Conservation (phyloP, 1,140 invertebrate genomes). For the Hycleus phaleratus region DNA sequence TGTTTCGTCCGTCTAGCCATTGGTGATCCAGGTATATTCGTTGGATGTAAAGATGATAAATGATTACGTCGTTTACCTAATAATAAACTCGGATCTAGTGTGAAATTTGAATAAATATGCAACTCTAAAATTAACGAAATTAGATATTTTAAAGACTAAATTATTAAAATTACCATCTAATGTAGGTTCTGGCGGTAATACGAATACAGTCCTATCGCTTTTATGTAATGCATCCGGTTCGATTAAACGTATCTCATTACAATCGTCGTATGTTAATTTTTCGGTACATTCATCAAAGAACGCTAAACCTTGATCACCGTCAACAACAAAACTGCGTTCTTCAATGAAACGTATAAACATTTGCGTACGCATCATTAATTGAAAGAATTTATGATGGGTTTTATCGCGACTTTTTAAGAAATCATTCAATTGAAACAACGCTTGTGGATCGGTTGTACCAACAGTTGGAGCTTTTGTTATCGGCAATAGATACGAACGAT, state of each 20-base stretch:
- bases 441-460: constrained; percentile 88
- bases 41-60: constrained; percentile 42
- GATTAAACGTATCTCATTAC: constrained; percentile 36
- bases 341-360: constrained; percentile 99
- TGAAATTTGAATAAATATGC: constrained; percentile 49
- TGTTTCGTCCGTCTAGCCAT: constrained; percentile 90
- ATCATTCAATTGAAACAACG: constrained; percentile 89
- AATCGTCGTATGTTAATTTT: constrained; percentile 55
- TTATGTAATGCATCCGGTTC: constrained; percentile 41
- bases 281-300: constrained; percentile 98
- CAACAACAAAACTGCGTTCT: constrained; percentile 96
- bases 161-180: too few species aligned
- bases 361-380: constrained; percentile 84
- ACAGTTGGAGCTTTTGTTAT: constrained; percentile 91
- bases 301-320: constrained; percentile 85
- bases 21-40: constrained; percentile 69
- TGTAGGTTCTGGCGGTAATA: constrained; percentile 84
- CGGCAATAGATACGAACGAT: constrained; percentile 81
- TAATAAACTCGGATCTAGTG: constrained; percentile 45
- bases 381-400: constrained; percentile 86
- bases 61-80: constrained; percentile 39
- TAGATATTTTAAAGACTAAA: too few species aligned
- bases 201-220: constrained; percentile 90
- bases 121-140: constrained; percentile 20
- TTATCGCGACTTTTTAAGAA: constrained; percentile 65